Evolutionary conservation across 2,113 vertebrate genomes (phyloP).

Genomic region (Thryonomys swinderianus): DNA sequence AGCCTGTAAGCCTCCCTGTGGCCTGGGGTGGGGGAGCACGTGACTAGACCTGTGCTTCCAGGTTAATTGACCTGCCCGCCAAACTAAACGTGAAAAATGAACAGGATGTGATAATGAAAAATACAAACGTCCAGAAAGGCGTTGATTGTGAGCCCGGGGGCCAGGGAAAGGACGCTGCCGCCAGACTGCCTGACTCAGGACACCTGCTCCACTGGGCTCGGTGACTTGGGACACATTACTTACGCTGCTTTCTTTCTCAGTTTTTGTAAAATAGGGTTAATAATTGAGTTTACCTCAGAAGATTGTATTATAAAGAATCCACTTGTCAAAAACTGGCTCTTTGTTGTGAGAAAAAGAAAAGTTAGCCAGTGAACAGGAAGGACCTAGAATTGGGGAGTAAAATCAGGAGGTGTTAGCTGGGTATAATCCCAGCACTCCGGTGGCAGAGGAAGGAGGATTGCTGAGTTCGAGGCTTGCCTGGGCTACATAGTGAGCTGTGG

Average conservation of each 20-base stretch:
- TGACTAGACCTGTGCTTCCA: neutral
- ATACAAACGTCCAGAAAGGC: neutral
- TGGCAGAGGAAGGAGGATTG: no score
- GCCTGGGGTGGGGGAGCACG: no score
- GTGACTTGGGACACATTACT: neutral
- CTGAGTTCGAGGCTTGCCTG: no score
- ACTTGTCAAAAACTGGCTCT: no score
- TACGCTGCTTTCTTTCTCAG: neutral
- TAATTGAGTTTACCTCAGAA: neutral
- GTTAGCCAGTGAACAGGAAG: no score
- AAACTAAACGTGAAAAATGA: constrained; percentile 19
- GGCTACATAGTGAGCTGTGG: no score
- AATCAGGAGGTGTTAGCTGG: no score
- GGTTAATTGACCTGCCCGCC: neutral
- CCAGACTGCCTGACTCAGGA: neutral
- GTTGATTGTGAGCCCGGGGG: neutral
- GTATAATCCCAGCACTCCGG: no score
- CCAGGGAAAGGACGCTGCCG: neutral
- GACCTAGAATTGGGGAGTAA: no score
- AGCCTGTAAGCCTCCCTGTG: neutral
- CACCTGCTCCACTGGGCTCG: neutral
- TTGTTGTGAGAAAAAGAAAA: no score
- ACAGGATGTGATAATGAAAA: neutral
- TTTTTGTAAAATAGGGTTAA: neutral
- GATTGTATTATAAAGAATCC: neutral